phyloP scores from a whole-genome alignment of 2,797 vertebrate genomes.

The Gymnodraco acuticeps region DNA sequence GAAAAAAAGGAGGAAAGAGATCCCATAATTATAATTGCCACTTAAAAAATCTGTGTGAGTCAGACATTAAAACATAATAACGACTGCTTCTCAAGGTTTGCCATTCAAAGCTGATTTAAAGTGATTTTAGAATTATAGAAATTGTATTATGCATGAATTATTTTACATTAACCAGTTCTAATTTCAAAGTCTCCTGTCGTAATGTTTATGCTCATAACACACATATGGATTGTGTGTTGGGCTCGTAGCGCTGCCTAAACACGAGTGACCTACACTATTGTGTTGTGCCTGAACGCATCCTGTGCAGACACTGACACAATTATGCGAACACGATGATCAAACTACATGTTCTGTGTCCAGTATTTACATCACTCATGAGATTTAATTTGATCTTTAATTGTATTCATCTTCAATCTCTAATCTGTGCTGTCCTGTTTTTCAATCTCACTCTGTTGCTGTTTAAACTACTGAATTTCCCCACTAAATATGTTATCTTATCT shows the following conservation, averaged over 20 bases:
- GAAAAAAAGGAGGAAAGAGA: too few species aligned
- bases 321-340: not conserved
- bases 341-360: not conserved
- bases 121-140: conserved; percentile 69
- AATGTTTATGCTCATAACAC: not conserved
- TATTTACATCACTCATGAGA: not conserved
- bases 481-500: too few species aligned
- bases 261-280: not conserved
- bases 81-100: conserved; percentile 76
- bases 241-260: conserved; percentile 29
- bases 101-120: conserved; percentile 80
- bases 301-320: not conserved
- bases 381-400: not conserved
- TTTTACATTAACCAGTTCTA: conserved; percentile 70
- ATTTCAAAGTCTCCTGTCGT: conserved; percentile 19
- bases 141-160: conserved; percentile 33
- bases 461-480: too few species aligned
- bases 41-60: conserved; percentile 77
- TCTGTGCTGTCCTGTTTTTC: too few species aligned
- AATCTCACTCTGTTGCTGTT: too few species aligned
- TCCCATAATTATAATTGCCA: too few species aligned
- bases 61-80: conserved; percentile 82
- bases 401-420: too few species aligned
- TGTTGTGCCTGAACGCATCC: not conserved
- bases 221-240: not conserved